Evolutionary conservation across 2,888 invertebrate species (phyloP), one percentile per base, ranked within the genome.

Genomic region (Stictocephala bisonia): DNA sequence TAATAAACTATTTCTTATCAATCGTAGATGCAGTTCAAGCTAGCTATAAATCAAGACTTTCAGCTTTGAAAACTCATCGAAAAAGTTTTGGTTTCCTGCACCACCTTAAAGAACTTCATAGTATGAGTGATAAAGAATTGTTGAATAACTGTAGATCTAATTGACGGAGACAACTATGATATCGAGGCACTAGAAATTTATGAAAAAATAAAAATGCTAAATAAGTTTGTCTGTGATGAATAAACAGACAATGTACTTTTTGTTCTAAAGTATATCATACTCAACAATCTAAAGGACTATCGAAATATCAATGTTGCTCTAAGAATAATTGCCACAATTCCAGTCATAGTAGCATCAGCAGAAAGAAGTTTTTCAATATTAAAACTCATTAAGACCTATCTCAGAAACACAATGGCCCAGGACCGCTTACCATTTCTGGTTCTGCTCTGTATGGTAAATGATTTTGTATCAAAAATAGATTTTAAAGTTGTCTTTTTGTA

Each of bases 21-120:
- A 44, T 44, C 44, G 18, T 53, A 53, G 22, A 53, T 53, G 53
- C 53, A 53, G 53, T 53, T 53, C 53, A 53, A 53, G 24, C 53
- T 18, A 53, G 53, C 53, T 53, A 22, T 53, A 53, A 53, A 20
- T n/a, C 53, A 53, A 20, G 53, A 22, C 18, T 53, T 53, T 24
- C 22, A 26, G 53, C 11, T 44, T 44, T 6, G 15, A 44, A 44
- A 44, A 44, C 44, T 15, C 15, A 44, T 44, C 4, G 15, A 44
- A 44, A 44, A 9, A 44, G 15, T 7, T 44, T 44, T 44, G 44
- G 44, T 44, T 44, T 44, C 44, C 44, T 44, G 44, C 7, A 7
- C n/a, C n/a, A n/a, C n/a, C n/a, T n/a, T n/a, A n/a, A n/a, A n/a
- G n/a, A n/a, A n/a, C n/a, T 53, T 53, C 20, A 18, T 53, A 53